Conservation (phyloP, 1,140 invertebrate species). For the Cardiocondyla obscurior region DNA sequence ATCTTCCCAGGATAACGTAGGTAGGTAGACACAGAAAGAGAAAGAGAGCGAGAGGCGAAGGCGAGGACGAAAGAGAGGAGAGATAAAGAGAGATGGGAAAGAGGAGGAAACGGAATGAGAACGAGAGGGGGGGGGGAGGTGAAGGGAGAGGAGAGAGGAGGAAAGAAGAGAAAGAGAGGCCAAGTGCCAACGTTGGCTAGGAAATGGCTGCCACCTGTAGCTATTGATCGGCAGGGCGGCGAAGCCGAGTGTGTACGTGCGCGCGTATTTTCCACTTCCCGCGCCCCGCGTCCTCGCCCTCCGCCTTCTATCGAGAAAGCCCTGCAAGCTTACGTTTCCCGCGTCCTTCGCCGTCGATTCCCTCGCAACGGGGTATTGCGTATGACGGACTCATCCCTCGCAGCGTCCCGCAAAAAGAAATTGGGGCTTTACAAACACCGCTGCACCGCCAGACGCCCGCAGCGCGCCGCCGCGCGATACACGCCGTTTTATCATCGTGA, state of each 20-base stretch:
- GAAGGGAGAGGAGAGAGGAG: constrained; percentile 46
- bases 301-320: constrained; percentile 48
- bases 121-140: too few relatives aligned
- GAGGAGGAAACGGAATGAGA: constrained; percentile 28
- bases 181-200: constrained; percentile 73
- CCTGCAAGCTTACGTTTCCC: constrained; percentile 48
- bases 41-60: constrained; percentile 36
- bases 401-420: constrained; percentile 18
- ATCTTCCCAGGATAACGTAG: constrained; percentile 35
- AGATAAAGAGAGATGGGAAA: constrained; percentile 45
- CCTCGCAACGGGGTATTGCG: constrained; percentile 42
- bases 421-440: constrained; percentile 18
- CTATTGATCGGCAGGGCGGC: constrained; percentile 82
- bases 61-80: constrained; percentile 49
- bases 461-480: not conserved
- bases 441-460: not conserved
- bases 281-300: constrained; percentile 4
- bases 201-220: constrained; percentile 85
- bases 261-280: constrained; percentile 72
- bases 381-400: constrained; percentile 10
- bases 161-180: constrained; percentile 44
- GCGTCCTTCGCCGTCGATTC: constrained; percentile 47
- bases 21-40: constrained; percentile 15
- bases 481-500: constrained; percentile 6
- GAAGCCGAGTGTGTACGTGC: constrained; percentile 77